A percentile compares a stretch with the other conserved stretches of the same genome.
These are phyloP conservation scores for Semibalanus balanoides DNA, from an alignment of 1,140 invertebrate species.

Conservation along the genomic window DNA sequence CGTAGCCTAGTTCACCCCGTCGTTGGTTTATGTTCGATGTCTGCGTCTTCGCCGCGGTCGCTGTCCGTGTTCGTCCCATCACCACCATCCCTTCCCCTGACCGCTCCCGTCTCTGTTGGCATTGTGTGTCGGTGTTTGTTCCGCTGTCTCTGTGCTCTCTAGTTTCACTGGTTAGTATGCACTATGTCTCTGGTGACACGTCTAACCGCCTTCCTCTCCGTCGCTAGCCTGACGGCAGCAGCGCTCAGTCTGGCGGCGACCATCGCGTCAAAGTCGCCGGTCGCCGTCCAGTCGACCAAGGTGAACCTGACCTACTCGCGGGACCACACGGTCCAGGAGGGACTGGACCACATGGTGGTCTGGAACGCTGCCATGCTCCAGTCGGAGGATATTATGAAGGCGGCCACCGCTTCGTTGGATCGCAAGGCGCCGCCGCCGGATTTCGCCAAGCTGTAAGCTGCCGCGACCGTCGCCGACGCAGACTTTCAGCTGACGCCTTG, in stretches of 20 bases:
- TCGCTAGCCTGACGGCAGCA: constrained; percentile 42
- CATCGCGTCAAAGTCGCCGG: constrained; percentile 83
- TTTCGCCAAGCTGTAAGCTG: too few species aligned
- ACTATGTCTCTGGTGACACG: not conserved
- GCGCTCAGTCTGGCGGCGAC: constrained; percentile 54
- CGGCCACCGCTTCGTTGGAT: not conserved
- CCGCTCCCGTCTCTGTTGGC: too few species aligned
- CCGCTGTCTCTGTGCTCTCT: too few species aligned
- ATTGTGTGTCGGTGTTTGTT: too few species aligned
- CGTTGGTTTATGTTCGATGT: too few species aligned
- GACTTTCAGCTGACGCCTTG: too few species aligned
- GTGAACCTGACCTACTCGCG: constrained; percentile 65
- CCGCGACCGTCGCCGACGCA: too few species aligned
- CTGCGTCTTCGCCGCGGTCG: too few species aligned
- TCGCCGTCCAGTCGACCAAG: constrained; percentile 85
- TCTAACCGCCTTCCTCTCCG: not conserved
- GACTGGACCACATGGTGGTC: constrained; percentile 67
- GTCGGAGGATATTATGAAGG: constrained; percentile 5
- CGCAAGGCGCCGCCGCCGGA: too few species aligned
- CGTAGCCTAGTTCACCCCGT: too few species aligned
- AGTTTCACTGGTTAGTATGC: not conserved
- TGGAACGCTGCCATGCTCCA: not conserved
- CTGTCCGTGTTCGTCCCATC: too few species aligned
- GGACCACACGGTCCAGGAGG: constrained; percentile 70
- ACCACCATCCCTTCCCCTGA: too few species aligned